Conservation (phyloP, 2,888 invertebrate species). For the Pseudococcus viburni region DNA sequence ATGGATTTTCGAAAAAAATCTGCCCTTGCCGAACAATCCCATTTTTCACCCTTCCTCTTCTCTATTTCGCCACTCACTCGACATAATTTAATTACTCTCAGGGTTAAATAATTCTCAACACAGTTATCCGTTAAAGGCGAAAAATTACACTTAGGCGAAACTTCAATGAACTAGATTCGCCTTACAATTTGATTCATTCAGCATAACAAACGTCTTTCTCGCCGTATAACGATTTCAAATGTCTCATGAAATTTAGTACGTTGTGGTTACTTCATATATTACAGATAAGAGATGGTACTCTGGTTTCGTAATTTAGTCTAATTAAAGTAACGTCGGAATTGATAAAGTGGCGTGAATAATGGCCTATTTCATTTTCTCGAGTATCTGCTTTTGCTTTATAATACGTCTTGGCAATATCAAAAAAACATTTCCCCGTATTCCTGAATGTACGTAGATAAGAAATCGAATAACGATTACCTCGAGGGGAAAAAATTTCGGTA, state of each 20-base stretch:
- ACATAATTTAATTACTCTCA: neutral
- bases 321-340: constrained; percentile 22
- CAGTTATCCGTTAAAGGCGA: neutral
- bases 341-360: constrained; percentile 33
- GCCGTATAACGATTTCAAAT: constrained; percentile 4
- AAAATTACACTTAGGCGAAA: neutral
- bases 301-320: constrained; percentile 32
- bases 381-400: neutral
- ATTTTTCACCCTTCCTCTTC: too few relatives aligned
- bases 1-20: too few relatives aligned
- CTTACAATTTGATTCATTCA: constrained; percentile 7
- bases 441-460: neutral
- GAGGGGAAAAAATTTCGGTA: neutral
- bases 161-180: constrained; percentile 27
- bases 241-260: constrained; percentile 26
- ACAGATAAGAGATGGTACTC: constrained; percentile 26
- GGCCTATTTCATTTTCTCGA: neutral
- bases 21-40: too few relatives aligned
- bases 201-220: constrained; percentile 18
- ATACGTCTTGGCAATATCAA: neutral
- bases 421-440: neutral
- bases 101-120: neutral
- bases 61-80: neutral
- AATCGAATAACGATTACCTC: neutral
- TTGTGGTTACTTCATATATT: constrained; percentile 36